Evolutionary conservation across 2,888 invertebrate genomes (phyloP).

Genomic region (Lysandra bellargus): DNA sequence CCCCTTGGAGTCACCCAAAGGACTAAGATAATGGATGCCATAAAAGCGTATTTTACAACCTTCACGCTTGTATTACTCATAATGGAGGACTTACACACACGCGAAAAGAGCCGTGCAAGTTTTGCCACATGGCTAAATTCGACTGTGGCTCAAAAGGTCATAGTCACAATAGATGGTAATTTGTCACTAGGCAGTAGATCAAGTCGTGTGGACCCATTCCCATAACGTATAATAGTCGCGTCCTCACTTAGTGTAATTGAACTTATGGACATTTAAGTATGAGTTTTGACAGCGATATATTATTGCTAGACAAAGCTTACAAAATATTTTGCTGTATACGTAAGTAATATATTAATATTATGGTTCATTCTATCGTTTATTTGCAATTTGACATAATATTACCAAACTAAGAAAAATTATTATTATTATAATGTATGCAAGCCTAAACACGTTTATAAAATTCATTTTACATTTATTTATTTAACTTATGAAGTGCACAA

Average conservation of each 20-base stretch:
- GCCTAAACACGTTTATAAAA: too few species aligned
- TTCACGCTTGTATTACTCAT: conserved; percentile 26
- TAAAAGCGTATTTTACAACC: conserved; percentile 24
- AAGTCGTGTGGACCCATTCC: neutral
- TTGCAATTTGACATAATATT: too few species aligned
- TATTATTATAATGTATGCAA: too few species aligned
- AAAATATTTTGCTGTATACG: neutral
- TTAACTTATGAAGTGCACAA: too few species aligned
- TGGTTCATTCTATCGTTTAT: too few species aligned
- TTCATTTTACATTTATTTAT: too few species aligned
- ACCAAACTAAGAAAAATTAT: too few species aligned
- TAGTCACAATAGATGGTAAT: neutral
- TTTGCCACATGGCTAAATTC: neutral
- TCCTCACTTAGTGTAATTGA: conserved; percentile 29
- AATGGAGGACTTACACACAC: neutral
- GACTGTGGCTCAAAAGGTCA: neutral
- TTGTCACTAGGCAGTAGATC: neutral
- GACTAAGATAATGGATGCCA: conserved; percentile 11
- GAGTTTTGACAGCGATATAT: neutral
- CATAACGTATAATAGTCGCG: conserved; percentile 3
- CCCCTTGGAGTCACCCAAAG: neutral
- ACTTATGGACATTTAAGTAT: conserved; percentile 28
- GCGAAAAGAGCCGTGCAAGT: neutral
- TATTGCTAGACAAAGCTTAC: neutral
- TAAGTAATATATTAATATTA: too few species aligned